These are phyloP conservation scores for Antheraea assamensis DNA, from an alignment of 2,888 invertebrate genomes.

Conservation along the genomic window DNA sequence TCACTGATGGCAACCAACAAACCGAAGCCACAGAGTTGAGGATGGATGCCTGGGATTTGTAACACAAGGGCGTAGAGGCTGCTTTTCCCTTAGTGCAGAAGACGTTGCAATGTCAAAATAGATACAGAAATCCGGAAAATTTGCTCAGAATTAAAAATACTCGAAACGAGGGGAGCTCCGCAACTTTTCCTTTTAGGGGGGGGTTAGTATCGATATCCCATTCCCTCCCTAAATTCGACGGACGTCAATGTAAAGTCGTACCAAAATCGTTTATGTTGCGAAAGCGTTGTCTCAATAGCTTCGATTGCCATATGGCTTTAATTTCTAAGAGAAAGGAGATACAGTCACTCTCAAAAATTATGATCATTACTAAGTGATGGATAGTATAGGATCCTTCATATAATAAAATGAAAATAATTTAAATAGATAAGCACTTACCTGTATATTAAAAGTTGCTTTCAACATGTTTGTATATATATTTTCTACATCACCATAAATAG, in stretches of 20 bases:
- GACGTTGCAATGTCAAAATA: no score
- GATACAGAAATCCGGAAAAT: no score
- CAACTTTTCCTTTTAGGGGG: no score
- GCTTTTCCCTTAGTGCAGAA: no score
- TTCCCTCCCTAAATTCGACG: no score
- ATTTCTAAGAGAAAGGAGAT: not conserved
- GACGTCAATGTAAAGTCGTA: not conserved
- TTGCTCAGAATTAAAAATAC: no score
- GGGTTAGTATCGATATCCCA: no score
- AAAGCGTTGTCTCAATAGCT: not conserved
- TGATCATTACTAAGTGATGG: not conserved
- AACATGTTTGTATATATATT: conserved; percentile 56
- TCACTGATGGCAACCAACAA: no score
- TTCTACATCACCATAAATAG: conserved; percentile 38
- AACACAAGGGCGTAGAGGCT: no score
- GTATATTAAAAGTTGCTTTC: conserved; percentile 52
- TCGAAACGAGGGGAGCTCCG: no score
- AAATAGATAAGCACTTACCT: conserved; percentile 46
- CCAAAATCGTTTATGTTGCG: not conserved
- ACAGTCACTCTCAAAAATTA: not conserved
- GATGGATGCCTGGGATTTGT: no score
- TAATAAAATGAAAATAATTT: conserved; percentile 25
- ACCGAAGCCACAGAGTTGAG: no score
- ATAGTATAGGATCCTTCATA: not conserved
- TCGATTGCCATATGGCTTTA: not conserved